These are phyloP conservation scores for Heliconius cydno DNA, from an alignment of 2,888 invertebrate species.

Conservation along the genomic window DNA sequence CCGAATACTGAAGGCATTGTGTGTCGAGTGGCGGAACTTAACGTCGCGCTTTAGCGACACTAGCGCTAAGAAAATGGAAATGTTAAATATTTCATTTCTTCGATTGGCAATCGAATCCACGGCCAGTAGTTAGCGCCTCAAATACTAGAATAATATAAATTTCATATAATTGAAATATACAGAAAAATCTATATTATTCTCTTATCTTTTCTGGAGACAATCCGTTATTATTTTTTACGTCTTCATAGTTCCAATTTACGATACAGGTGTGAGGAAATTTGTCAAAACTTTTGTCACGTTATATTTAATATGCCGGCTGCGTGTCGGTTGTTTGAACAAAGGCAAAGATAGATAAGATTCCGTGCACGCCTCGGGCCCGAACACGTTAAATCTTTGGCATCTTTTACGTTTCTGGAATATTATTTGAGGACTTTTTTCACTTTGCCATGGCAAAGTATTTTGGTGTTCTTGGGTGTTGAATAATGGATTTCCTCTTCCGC, in stretches of 20 bases:
- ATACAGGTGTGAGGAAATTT: constrained; percentile 6
- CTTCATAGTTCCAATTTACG: background rate
- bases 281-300: constrained; percentile 7
- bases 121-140: background rate
- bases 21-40: background rate
- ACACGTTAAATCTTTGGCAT: constrained; percentile 38
- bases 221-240: background rate
- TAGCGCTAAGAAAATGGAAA: too few relatives aligned
- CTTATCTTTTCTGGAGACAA: background rate
- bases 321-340: constrained; percentile 44
- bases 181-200: background rate
- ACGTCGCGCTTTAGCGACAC: background rate
- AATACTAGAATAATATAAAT: background rate
- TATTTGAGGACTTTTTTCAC: background rate
- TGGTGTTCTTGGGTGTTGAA: background rate
- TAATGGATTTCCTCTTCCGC: background rate
- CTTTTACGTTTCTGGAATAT: constrained; percentile 36
- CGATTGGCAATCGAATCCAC: background rate
- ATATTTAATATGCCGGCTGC: constrained; percentile 47
- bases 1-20: background rate
- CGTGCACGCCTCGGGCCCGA: constrained; percentile 43
- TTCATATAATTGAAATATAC: background rate
- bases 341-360: constrained; percentile 41
- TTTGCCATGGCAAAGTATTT: background rate
- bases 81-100: too few relatives aligned